A percentile compares a stretch with the other conserved stretches of the same genome.
These are phyloP conservation scores for Ursus arctos DNA, from an alignment of 2,113 vertebrate species.

Conservation along the genomic window DNA sequence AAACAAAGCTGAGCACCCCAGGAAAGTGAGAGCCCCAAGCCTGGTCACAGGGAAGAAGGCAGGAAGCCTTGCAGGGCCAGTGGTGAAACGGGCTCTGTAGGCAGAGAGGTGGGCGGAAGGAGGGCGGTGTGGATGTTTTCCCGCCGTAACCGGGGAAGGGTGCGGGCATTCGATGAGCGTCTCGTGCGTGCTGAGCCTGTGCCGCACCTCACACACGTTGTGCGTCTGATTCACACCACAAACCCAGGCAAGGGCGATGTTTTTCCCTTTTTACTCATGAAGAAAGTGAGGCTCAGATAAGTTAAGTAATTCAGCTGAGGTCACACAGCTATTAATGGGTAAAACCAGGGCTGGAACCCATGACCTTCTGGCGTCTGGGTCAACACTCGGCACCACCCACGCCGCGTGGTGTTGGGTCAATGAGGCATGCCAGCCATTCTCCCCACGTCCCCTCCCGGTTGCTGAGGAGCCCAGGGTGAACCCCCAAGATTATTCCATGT, in stretches of 20 bases:
- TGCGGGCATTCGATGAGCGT: background rate
- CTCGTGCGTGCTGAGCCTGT: background rate
- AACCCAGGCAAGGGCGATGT: no score
- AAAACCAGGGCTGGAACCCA: background rate
- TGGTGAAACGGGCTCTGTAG: background rate
- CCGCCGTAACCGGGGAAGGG: background rate
- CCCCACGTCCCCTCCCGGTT: background rate
- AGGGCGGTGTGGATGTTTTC: background rate
- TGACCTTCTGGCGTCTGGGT: background rate
- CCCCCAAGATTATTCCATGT: background rate
- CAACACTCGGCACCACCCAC: background rate
- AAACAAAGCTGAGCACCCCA: background rate
- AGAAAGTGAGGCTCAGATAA: background rate
- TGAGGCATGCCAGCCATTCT: background rate
- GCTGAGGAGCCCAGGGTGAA: background rate
- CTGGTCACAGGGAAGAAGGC: background rate
- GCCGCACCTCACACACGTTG: background rate
- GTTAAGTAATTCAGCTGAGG: background rate
- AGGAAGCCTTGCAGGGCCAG: background rate
- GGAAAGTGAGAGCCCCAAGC: background rate
- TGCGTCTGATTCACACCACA: background rate
- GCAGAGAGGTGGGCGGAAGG: background rate
- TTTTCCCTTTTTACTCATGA: background rate
- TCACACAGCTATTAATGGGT: background rate
- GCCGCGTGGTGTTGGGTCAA: no score